Percentiles rank a stretch among this genome's conserved stretches.
phyloP scores from a whole-genome alignment of 2,797 vertebrate species.

The Microcaecilia unicolor region DNA sequence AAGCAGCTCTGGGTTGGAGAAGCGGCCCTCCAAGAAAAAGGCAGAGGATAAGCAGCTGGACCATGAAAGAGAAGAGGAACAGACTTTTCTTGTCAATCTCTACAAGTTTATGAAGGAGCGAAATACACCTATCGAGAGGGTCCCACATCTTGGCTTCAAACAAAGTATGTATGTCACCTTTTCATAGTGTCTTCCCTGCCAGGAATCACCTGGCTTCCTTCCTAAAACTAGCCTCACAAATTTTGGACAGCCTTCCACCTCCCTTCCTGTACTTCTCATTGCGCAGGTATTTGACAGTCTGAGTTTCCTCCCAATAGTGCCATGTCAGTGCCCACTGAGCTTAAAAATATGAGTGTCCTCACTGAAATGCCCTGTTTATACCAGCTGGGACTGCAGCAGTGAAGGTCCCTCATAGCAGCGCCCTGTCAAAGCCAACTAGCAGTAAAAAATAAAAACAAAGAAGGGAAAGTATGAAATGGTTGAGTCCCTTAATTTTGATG shows the following conservation, averaged over 20 bases:
- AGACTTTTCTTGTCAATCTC: constrained; percentile 71
- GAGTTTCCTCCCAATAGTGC: background rate
- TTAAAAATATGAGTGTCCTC: no score
- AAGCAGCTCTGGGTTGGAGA: constrained; percentile 56
- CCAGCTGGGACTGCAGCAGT: no score
- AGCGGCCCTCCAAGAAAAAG: constrained; percentile 22
- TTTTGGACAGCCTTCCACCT: background rate
- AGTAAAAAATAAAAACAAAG: no score
- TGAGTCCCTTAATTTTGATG: no score
- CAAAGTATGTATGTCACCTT: no score
- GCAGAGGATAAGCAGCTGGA: constrained; percentile 28
- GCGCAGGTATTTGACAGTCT: background rate
- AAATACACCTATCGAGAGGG: constrained; percentile 84
- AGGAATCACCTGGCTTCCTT: no score
- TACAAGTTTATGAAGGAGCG: constrained; percentile 88
- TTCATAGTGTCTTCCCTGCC: no score
- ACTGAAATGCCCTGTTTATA: no score
- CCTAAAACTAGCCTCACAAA: background rate
- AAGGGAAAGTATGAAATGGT: no score
- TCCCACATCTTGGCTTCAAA: constrained; percentile 92
- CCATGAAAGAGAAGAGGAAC: constrained; percentile 62
- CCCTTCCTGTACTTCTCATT: background rate
- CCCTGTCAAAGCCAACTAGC: no score
- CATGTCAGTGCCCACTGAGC: background rate
- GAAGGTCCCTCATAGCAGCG: no score